A percentile compares a stretch with the other conserved stretches of the same genome.
phyloP scores from a whole-genome alignment of 2,113 vertebrate genomes.

The Perca schrenkii region DNA sequence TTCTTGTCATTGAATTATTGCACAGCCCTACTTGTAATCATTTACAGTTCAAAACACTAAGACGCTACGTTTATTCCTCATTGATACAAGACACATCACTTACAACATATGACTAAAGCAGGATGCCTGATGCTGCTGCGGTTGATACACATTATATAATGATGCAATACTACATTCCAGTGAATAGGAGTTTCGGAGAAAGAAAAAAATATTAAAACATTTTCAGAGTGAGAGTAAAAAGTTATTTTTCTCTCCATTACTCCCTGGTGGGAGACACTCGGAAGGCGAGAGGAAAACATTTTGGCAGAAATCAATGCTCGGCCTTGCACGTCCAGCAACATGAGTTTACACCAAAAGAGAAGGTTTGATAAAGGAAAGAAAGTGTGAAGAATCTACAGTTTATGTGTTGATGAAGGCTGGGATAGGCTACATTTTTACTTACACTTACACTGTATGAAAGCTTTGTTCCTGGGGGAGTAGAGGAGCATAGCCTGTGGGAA shows the following conservation, averaged over 20 bases:
- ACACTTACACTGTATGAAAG: slow-evolving; percentile 16
- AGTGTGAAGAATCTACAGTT: background rate
- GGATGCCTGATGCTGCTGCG: background rate
- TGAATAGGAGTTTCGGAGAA: background rate
- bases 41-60: background rate
- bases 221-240: slow-evolving; percentile 30
- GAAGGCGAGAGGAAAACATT: slow-evolving; percentile 31
- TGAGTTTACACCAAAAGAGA: slow-evolving; percentile 1
- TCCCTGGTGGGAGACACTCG: slow-evolving; percentile 49
- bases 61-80: background rate
- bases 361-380: background rate
- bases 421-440: slow-evolving; percentile 19
- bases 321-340: slow-evolving; percentile 38
- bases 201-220: background rate
- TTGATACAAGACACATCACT: background rate
- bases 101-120: background rate
- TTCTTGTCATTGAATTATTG: background rate
- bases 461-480: slow-evolving; percentile 33
- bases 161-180: background rate
- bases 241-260: slow-evolving; percentile 20
- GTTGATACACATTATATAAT: background rate
- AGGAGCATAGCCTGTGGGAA: slow-evolving; percentile 27
- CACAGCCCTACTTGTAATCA: background rate
- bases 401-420: slow-evolving; percentile 19
- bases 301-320: slow-evolving; percentile 46